Evolutionary conservation across 2,888 invertebrate genomes (phyloP).

Genomic region (Catocala nupta): DNA sequence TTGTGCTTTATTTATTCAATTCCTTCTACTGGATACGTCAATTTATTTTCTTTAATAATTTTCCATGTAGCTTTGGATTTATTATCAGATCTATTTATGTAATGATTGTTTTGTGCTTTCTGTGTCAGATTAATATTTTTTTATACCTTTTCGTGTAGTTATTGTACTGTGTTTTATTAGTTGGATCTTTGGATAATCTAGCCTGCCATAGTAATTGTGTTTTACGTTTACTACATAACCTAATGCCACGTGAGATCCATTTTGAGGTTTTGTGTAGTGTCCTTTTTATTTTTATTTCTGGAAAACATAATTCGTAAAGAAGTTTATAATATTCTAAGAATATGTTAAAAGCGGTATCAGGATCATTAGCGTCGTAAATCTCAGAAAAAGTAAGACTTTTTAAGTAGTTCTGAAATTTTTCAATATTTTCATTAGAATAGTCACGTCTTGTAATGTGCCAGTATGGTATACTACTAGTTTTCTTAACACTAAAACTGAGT

Average conservation of each 20-base stretch:
- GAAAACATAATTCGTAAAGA: not conserved
- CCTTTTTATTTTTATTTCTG: too few species aligned
- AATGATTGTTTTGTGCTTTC: too few species aligned
- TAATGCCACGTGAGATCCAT: too few species aligned
- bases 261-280: not conserved
- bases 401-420: not conserved
- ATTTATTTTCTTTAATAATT: not conserved
- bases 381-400: not conserved
- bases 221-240: not conserved
- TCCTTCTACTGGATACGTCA: not conserved
- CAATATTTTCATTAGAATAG: not conserved
- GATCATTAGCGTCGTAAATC: not conserved
- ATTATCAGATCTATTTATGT: not conserved
- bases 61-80: slow-evolving; percentile 5
- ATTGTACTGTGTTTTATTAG: not conserved
- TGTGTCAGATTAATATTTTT: not conserved
- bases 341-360: not conserved
- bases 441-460: not conserved
- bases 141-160: not conserved
- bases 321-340: not conserved
- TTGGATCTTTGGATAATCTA: not conserved
- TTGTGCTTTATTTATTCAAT: not conserved
- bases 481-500: not conserved
- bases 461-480: not conserved
- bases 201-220: not conserved